These are phyloP conservation scores for Cavia porcellus DNA, from an alignment of 2,113 vertebrate species.

Conservation along the genomic window DNA sequence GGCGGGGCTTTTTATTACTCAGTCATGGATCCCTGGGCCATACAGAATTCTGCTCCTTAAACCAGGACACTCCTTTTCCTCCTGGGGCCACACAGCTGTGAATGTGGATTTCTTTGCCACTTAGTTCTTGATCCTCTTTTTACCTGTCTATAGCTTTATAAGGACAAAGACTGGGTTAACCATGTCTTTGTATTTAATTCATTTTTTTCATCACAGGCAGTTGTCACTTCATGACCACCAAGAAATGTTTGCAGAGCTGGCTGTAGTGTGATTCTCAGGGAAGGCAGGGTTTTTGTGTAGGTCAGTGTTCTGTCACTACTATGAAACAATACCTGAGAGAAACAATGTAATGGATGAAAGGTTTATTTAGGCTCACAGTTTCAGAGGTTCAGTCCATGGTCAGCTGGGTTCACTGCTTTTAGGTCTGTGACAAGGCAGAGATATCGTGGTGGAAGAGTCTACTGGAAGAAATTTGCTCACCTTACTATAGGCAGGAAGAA, in stretches of 20 bases:
- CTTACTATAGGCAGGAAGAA: neutral
- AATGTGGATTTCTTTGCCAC: neutral
- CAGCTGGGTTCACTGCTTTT: neutral
- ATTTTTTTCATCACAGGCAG: neutral
- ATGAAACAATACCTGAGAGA: neutral
- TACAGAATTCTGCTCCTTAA: neutral
- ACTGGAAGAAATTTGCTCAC: neutral
- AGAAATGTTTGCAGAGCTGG: neutral
- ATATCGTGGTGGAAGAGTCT: neutral
- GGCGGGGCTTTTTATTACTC: neutral
- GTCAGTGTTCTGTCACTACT: neutral
- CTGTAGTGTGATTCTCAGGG: neutral
- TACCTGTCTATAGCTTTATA: neutral
- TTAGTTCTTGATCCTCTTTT: slow-evolving; percentile 28
- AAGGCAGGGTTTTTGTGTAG: neutral
- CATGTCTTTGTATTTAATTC: neutral
- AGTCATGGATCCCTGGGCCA: neutral
- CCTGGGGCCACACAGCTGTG: neutral
- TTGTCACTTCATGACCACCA: neutral
- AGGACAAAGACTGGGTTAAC: neutral
- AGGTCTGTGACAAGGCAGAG: neutral
- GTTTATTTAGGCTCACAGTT: neutral
- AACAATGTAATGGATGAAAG: neutral
- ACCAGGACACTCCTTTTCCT: neutral
- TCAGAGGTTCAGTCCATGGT: neutral